phyloP scores from a whole-genome alignment of 2,113 vertebrate genomes.

The Promerops cafer region DNA sequence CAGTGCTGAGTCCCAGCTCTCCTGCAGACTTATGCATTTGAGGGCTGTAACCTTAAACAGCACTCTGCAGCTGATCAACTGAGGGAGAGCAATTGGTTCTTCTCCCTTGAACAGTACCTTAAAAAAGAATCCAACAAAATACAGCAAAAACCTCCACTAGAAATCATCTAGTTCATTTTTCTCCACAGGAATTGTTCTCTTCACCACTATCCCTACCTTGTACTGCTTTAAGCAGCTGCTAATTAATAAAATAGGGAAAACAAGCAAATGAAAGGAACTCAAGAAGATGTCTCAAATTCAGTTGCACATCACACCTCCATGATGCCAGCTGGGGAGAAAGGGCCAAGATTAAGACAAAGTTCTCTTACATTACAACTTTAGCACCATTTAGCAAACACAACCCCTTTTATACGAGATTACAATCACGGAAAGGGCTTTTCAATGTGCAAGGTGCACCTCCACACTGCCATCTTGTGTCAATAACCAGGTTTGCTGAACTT shows the following conservation, averaged over 20 bases:
- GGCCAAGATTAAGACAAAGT: not conserved
- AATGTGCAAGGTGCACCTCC: not conserved
- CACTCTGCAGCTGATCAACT: not conserved
- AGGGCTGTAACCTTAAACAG: not conserved
- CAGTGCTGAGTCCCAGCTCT: not conserved
- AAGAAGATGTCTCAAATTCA: not conserved
- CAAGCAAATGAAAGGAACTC: not conserved
- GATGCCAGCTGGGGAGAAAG: not conserved
- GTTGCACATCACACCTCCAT: rapidly evolving
- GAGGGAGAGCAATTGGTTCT: not conserved
- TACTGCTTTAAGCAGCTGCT: not conserved
- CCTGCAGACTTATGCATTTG: not conserved
- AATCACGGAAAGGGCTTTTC: not conserved
- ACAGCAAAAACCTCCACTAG: not conserved
- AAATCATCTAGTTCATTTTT: not conserved
- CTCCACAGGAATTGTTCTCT: not conserved
- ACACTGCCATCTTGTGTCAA: constrained; percentile 71
- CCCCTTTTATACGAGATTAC: not conserved
- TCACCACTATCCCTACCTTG: not conserved
- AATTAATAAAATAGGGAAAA: not conserved
- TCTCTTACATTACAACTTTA: not conserved
- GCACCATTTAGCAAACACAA: not conserved
- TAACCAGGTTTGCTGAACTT: not conserved
- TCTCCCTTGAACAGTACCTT: not conserved
- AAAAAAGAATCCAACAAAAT: not conserved